A percentile compares a stretch with the other conserved stretches of the same genome.
phyloP scores from a whole-genome alignment of 2,888 invertebrate genomes.

The Temnothorax ravouxi region DNA sequence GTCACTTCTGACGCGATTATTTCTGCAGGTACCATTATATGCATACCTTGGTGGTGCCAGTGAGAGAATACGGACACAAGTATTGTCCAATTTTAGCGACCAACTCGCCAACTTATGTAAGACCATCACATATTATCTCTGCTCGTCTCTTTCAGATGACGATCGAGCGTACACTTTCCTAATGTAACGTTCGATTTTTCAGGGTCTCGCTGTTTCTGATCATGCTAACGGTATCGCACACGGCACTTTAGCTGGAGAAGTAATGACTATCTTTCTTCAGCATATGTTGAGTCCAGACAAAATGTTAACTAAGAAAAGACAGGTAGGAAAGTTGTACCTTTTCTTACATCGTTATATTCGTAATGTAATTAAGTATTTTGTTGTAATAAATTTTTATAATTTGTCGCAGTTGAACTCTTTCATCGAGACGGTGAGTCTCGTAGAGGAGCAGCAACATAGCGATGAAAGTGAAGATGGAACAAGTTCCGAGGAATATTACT shows the following conservation, averaged over 20 bases:
- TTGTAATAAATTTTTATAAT: slow-evolving; percentile 5
- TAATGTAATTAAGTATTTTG: slow-evolving; percentile 20
- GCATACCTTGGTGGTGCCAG: slow-evolving; percentile 82
- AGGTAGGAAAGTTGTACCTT: slow-evolving; percentile 69
- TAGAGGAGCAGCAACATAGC: slow-evolving; percentile 48
- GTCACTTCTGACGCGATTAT: slow-evolving; percentile 18
- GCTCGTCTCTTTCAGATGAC: neutral
- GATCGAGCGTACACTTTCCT: neutral
- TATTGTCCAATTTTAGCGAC: slow-evolving; percentile 84
- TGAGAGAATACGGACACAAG: slow-evolving; percentile 84
- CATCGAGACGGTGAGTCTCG: slow-evolving; percentile 79
- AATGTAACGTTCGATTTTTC: slow-evolving; percentile 25
- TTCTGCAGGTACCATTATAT: slow-evolving; percentile 82
- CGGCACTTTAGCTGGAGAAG: slow-evolving; percentile 87
- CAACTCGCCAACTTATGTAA: slow-evolving; percentile 85
- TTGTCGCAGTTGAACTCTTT: slow-evolving; percentile 76
- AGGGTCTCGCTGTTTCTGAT: slow-evolving; percentile 86
- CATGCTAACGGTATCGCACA: slow-evolving; percentile 87
- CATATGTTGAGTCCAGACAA: slow-evolving; percentile 85
- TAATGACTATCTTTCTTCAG: slow-evolving; percentile 86
- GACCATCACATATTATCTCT: slow-evolving; percentile 39
- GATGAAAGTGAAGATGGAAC: too few species aligned
- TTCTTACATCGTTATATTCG: neutral
- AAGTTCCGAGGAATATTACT: too few species aligned
- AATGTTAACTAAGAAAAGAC: slow-evolving; percentile 77